phyloP scores from a whole-genome alignment of 2,888 invertebrate species.

The Boloria selene region DNA sequence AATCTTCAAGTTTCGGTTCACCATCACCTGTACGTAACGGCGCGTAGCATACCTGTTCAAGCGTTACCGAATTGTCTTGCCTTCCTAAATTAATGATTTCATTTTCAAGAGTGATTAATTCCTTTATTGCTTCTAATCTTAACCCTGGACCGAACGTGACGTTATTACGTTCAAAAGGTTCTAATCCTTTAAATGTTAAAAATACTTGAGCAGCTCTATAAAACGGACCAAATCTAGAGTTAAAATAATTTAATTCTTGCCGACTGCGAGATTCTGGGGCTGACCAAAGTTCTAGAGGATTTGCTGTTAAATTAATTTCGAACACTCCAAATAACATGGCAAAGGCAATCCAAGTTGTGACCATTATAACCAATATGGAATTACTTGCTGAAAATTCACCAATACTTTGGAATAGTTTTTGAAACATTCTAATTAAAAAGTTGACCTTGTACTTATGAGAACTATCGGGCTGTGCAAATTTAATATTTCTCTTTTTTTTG shows the following conservation, averaged over 20 bases:
- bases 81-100: slow-evolving; percentile 84
- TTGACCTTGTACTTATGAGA: slow-evolving; percentile 44
- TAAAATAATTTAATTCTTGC: slow-evolving; percentile 92
- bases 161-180: slow-evolving; percentile 62
- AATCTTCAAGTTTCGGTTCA: slow-evolving; percentile 81
- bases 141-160: slow-evolving; percentile 90
- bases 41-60: slow-evolving; percentile 89
- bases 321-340: slow-evolving; percentile 86
- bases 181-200: slow-evolving; percentile 84
- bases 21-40: slow-evolving; percentile 87
- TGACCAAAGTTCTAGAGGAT: slow-evolving; percentile 97
- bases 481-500: slow-evolving; percentile 35
- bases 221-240: slow-evolving; percentile 93
- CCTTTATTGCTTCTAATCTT: slow-evolving; percentile 87
- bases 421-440: slow-evolving; percentile 53
- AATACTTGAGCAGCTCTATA: slow-evolving; percentile 95
- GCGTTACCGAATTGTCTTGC: slow-evolving; percentile 73
- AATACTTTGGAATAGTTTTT: slow-evolving; percentile 59
- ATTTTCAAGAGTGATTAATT: slow-evolving; percentile 87
- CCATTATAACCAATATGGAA: slow-evolving; percentile 84
- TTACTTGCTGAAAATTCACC: slow-evolving; percentile 85
- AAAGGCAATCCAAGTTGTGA: slow-evolving; percentile 83
- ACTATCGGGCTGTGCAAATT: slow-evolving; percentile 25
- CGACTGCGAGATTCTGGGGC: slow-evolving; percentile 90
- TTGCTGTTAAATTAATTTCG: slow-evolving; percentile 88